Evolutionary conservation across 2,888 invertebrate genomes (phyloP), one percentile per base, ranked within the genome.

Genomic region (Lithophane ornitopus): DNA sequence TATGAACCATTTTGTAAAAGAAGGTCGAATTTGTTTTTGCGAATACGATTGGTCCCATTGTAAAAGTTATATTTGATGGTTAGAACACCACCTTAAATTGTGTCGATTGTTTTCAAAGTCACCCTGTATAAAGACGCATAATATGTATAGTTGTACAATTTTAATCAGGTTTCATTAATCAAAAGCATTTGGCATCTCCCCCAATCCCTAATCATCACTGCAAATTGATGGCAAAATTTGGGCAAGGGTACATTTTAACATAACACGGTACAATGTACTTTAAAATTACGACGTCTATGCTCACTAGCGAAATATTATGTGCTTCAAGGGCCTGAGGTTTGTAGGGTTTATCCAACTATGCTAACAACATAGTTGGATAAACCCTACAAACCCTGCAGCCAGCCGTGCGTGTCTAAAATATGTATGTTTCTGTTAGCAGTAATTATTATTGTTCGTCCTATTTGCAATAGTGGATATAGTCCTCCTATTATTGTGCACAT

Each of bases 391-490:
- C n/a, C n/a, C n/a, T n/a, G n/a, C n/a, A n/a, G n/a, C n/a, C n/a
- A n/a, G n/a, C n/a, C n/a, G n/a, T 41, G 22, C 34, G 6, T 49
- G 19, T 34, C 22, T 56, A 34, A 34, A 34, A 34, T 34, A 28
- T 9, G 59, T 70, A 19, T n/a, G 41, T 70, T 22, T 41, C 7
- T 70, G 14, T 49, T 14, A 39, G 11, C 46, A 49, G 26, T 68
- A 26, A 39, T 26, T 49, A 11, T 39, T n/a, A 39, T 39, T 14
- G 9, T 74, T n/a, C 41, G 34, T 59, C 74, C 46, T 70, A 65
- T 68, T 67, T 68, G 65, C 34, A 46, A 46, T 34, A 34, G 34
- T 34, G 34, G 34, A 34, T 34, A 34, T 34, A 34, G 34, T 34
- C 3, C 34, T 34, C 34, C 34, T 34, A 34, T 34, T 34, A 34